phyloP scores from a whole-genome alignment of 2,888 invertebrate genomes.

The Sphecodes monilicornis region DNA sequence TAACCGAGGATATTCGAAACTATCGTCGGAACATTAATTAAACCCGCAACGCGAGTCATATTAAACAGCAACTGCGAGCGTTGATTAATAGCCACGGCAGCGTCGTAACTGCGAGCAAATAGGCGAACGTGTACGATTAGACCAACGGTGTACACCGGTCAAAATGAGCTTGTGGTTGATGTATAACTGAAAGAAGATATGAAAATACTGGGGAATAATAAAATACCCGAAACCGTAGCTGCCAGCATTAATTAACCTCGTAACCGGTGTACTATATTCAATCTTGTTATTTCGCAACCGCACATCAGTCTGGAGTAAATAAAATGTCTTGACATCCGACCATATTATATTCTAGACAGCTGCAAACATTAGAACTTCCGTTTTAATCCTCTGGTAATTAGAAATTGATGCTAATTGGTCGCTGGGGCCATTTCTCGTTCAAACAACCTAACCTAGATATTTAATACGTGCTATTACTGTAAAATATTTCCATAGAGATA shows the following conservation, averaged over 20 bases:
- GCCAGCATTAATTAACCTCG: not conserved
- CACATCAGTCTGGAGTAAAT: not conserved
- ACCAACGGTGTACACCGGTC: not conserved
- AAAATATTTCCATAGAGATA: no score
- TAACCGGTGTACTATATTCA: not conserved
- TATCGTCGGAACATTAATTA: not conserved
- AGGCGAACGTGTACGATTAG: not conserved
- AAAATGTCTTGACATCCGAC: no score
- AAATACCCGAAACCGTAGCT: not conserved
- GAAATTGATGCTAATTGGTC: no score
- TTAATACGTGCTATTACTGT: no score
- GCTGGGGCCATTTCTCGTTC: no score
- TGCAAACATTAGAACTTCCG: no score
- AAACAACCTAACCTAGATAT: no score
- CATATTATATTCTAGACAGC: no score
- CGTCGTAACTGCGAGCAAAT: conserved; percentile 8
- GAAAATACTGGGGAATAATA: not conserved
- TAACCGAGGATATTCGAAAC: not conserved
- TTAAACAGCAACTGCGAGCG: not conserved
- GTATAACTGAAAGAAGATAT: not conserved
- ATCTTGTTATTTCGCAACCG: not conserved
- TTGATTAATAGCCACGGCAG: not conserved
- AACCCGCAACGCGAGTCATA: not conserved
- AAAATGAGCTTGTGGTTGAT: not conserved
- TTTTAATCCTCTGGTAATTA: no score